A percentile compares a stretch with the other conserved stretches of the same genome.
Evolutionary conservation across 2,888 invertebrate species (phyloP).

Genomic region (Erannis defoliaria): DNA sequence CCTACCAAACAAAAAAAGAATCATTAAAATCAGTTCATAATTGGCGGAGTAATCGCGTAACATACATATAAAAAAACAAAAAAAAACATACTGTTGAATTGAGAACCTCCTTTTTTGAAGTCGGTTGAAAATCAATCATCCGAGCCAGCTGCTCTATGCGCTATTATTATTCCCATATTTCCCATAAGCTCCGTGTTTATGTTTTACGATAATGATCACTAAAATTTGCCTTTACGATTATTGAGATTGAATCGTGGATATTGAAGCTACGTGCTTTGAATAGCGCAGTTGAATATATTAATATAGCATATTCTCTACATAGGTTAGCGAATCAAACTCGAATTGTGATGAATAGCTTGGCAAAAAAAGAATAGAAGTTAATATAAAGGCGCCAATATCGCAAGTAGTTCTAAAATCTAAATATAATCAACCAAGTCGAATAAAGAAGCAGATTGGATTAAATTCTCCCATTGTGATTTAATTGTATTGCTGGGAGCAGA

Average conservation of each 20-base stretch:
- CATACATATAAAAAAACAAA: background rate
- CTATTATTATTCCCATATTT: constrained; percentile 27
- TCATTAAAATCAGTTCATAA: too few species aligned
- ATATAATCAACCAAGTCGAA: too few species aligned
- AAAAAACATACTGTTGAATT: background rate
- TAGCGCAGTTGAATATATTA: constrained; percentile 7
- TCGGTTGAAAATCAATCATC: constrained; percentile 23
- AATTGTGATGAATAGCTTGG: constrained; percentile 3
- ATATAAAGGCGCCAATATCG: too few species aligned
- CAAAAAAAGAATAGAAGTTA: too few species aligned
- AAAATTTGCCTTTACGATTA: constrained; percentile 36
- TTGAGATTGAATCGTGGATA: constrained; percentile 33
- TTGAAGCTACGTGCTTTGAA: constrained; percentile 28
- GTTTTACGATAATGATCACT: constrained; percentile 35
- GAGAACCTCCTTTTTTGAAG: too few species aligned
- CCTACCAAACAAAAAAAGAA: too few species aligned
- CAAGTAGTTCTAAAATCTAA: too few species aligned
- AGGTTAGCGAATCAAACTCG: constrained; percentile 10
- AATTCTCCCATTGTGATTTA: too few species aligned
- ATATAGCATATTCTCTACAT: constrained; percentile 11
- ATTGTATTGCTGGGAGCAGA: too few species aligned
- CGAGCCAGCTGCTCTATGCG: constrained; percentile 9
- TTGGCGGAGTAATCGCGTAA: too few species aligned
- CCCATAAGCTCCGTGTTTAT: constrained; percentile 32
- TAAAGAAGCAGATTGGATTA: too few species aligned